These are phyloP conservation scores for Cryptotermes secundus DNA, from an alignment of 1,140 invertebrate species.

Conservation along the genomic window DNA sequence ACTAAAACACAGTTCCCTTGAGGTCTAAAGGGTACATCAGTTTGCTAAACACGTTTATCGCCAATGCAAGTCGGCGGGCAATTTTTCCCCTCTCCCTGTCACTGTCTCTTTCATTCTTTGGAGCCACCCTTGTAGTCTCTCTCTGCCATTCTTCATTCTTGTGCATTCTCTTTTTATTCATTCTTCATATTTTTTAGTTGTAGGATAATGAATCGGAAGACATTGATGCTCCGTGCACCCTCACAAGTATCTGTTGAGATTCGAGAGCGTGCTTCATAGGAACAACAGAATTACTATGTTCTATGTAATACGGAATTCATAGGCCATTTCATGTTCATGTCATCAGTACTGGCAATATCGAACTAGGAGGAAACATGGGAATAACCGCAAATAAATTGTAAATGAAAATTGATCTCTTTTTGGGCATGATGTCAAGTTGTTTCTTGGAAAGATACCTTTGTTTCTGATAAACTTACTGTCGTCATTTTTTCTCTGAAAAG, in stretches of 20 bases:
- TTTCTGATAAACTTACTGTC: too few relatives aligned
- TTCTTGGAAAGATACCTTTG: too few relatives aligned
- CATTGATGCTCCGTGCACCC: neutral
- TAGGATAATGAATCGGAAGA: neutral
- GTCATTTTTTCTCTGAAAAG: too few relatives aligned
- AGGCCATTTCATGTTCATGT: too few relatives aligned
- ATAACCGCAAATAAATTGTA: too few relatives aligned
- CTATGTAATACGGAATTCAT: too few relatives aligned
- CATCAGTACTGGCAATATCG: too few relatives aligned
- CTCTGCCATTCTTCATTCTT: neutral
- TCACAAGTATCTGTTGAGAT: neutral
- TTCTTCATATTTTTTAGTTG: neutral
- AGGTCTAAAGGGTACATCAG: neutral
- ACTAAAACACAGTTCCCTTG: neutral
- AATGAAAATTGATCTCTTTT: too few relatives aligned
- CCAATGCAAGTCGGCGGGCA: neutral
- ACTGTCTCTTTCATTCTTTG: neutral
- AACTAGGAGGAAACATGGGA: too few relatives aligned
- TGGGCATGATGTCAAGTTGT: too few relatives aligned
- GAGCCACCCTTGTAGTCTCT: neutral
- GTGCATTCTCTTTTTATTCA: neutral
- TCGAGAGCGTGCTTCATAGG: neutral
- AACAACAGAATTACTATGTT: too few relatives aligned
- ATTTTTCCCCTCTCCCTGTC: neutral
- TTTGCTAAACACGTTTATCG: constrained; percentile 16